Conservation (phyloP, 2,888 invertebrate species). For the Aphodius granarius region DNA sequence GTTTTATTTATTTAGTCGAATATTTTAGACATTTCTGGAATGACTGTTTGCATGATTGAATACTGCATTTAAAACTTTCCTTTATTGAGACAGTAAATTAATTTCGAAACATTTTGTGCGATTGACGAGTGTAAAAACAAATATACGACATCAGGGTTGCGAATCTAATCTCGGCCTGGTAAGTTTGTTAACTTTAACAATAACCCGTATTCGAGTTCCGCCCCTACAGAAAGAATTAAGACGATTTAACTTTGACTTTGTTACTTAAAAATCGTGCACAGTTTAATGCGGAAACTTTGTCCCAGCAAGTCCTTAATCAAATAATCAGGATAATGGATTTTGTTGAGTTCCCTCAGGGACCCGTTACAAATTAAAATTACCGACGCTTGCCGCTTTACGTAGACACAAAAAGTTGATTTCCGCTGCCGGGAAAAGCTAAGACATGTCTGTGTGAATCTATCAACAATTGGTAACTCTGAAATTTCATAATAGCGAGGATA, state of each 20-base stretch:
- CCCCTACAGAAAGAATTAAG: background rate
- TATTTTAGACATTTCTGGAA: background rate
- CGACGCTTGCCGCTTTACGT: background rate
- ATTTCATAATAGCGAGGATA: background rate
- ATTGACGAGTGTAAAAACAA: background rate
- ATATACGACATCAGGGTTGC: background rate
- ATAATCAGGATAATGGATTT: background rate
- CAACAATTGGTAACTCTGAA: background rate
- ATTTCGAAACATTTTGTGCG: background rate
- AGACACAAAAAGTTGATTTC: too few species aligned
- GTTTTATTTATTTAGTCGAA: background rate
- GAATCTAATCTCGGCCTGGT: background rate
- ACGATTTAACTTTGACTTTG: background rate
- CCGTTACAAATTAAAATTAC: background rate
- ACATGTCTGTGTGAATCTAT: background rate
- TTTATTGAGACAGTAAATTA: background rate
- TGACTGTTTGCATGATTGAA: background rate
- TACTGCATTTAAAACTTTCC: background rate
- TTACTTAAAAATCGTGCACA: background rate
- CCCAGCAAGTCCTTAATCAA: background rate
- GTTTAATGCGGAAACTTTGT: background rate
- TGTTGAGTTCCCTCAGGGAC: background rate
- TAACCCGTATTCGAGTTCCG: background rate
- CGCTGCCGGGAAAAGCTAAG: too few species aligned
- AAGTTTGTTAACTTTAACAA: background rate